phyloP scores from a whole-genome alignment of 2,797 vertebrate genomes.

The Poecile montanus region DNA sequence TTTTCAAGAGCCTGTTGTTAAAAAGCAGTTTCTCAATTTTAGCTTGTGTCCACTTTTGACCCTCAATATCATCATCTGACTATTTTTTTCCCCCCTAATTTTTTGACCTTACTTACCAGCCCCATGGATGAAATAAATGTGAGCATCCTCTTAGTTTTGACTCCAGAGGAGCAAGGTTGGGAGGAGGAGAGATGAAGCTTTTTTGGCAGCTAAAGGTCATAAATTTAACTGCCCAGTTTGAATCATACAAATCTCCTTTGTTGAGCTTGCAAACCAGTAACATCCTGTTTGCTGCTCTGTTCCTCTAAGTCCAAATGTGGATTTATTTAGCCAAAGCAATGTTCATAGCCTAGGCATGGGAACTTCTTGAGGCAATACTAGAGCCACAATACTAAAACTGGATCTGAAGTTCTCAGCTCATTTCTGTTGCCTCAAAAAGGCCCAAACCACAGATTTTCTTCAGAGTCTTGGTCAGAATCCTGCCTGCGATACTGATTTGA shows the following conservation, averaged over 20 bases:
- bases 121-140: accelerated
- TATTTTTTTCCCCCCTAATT: not conserved
- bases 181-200: not conserved
- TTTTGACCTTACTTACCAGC: not conserved
- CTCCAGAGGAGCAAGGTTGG: not conserved
- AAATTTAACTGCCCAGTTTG: not conserved
- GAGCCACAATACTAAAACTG: not conserved
- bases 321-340: not conserved
- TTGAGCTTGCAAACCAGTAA: not conserved
- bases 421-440: not conserved
- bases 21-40: not conserved
- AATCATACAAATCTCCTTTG: not conserved
- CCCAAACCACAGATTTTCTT: not conserved
- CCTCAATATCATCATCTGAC: not conserved
- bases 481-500: not conserved
- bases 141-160: not conserved
- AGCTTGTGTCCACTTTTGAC: not conserved
- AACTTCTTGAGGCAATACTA: not conserved
- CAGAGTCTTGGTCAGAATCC: not conserved
- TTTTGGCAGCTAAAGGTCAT: not conserved
- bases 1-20: not conserved
- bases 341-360: accelerated
- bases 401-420: not conserved
- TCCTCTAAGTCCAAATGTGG: not conserved
- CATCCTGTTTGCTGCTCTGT: not conserved